These are phyloP conservation scores for Ypsolopha scabrella DNA, from an alignment of 2,888 invertebrate genomes.

Conservation along the genomic window DNA sequence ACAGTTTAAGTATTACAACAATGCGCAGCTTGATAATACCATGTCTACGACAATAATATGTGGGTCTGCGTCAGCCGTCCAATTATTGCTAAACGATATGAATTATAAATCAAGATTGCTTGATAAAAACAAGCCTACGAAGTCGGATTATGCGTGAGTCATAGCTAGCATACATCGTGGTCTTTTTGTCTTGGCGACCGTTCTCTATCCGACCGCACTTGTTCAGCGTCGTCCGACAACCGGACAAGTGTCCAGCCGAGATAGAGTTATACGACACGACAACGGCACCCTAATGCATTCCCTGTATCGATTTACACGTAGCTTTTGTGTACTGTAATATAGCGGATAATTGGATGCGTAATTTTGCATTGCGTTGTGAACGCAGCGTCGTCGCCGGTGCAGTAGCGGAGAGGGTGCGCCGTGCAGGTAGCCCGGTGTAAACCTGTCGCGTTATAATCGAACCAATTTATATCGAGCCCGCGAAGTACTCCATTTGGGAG, in stretches of 20 bases:
- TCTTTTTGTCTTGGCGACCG: slow-evolving; percentile 17
- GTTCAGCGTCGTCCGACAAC: slow-evolving; percentile 11
- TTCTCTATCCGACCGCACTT: background rate
- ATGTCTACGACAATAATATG: slow-evolving; percentile 30
- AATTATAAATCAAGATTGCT: slow-evolving; percentile 28
- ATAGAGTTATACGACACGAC: slow-evolving; percentile 2
- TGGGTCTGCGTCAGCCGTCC: slow-evolving; percentile 23
- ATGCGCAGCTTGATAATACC: slow-evolving; percentile 32
- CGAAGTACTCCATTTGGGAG: slow-evolving; percentile 14
- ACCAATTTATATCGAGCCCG: slow-evolving; percentile 35
- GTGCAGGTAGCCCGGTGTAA: slow-evolving; percentile 20
- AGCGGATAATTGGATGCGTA: slow-evolving; percentile 11
- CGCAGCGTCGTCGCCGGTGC: background rate
- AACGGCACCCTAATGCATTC: slow-evolving; percentile 6
- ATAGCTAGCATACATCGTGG: slow-evolving; percentile 9
- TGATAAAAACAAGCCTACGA: slow-evolving; percentile 21
- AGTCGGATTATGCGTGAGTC: slow-evolving; percentile 22
- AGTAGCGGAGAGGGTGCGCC: slow-evolving; percentile 19
- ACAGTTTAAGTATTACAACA: slow-evolving; percentile 20
- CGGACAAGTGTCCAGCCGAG: slow-evolving; percentile 8
- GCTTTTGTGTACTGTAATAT: slow-evolving; percentile 9
- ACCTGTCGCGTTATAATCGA: slow-evolving; percentile 40
- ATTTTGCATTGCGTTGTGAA: slow-evolving; percentile 6
- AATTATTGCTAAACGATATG: slow-evolving; percentile 51
- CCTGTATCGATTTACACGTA: slow-evolving; percentile 7